These are phyloP conservation scores for Agonopterix heracliana DNA, from an alignment of 2,888 invertebrate species.

Conservation along the genomic window DNA sequence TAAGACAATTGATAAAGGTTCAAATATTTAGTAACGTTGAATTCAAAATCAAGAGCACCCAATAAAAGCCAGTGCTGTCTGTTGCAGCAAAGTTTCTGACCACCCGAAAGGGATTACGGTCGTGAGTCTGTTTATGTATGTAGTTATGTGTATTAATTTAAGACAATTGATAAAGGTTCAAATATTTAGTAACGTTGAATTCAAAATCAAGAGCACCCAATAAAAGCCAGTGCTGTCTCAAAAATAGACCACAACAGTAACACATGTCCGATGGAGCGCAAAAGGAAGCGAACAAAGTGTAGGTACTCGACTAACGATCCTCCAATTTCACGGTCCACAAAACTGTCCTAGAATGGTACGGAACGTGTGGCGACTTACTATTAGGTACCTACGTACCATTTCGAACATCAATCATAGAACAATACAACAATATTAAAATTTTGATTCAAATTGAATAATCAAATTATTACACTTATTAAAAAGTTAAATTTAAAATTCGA, in stretches of 20 bases:
- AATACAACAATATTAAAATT: background rate
- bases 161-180: background rate
- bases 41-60: background rate
- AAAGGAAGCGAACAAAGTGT: slow-evolving; percentile 30
- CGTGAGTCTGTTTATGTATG: too few species aligned
- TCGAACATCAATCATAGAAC: background rate
- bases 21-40: background rate
- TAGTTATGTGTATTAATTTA: background rate
- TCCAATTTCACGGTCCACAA: slow-evolving; percentile 39
- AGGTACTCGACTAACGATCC: slow-evolving; percentile 25
- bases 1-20: background rate
- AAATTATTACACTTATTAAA: slow-evolving; percentile 1
- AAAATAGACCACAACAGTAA: slow-evolving; percentile 10
- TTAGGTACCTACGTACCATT: background rate
- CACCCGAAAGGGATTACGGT: too few species aligned
- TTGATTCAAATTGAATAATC: background rate
- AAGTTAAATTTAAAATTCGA: slow-evolving; percentile 9
- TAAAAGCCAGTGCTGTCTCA: background rate
- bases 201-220: background rate
- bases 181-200: background rate
- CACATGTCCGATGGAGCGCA: slow-evolving; percentile 37
- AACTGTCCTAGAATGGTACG: too few species aligned
- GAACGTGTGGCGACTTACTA: slow-evolving; percentile 2
- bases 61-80: background rate
- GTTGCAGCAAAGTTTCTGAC: too few species aligned